Conservation (phyloP, 37 sponge, comb jelly and placozoan genomes). For the Chondrosia reniformis region DNA sequence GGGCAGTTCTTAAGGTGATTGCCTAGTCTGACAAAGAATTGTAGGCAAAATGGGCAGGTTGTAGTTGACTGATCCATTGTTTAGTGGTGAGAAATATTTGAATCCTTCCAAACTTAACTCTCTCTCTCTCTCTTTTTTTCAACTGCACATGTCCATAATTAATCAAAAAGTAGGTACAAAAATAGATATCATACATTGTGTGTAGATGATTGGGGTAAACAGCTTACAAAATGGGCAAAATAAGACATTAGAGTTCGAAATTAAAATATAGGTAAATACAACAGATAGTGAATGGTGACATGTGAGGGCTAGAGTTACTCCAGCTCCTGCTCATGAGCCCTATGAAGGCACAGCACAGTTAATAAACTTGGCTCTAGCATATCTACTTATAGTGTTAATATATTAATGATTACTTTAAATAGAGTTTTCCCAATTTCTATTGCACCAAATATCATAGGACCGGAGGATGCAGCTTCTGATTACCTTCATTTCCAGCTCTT, state of each 20-base stretch:
- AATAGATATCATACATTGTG: not conserved
- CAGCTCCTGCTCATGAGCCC: no score
- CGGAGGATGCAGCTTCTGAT: not conserved
- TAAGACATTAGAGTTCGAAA: no score
- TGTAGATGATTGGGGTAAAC: not conserved
- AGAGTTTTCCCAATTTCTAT: not conserved
- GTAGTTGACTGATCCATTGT: no score
- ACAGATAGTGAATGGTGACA: not conserved
- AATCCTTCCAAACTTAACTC: no score
- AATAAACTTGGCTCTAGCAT: not conserved
- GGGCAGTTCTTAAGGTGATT: no score
- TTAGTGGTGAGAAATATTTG: no score
- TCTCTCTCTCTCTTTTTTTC: conserved; percentile 24
- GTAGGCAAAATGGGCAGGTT: no score
- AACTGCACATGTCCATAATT: not conserved
- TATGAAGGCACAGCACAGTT: no score
- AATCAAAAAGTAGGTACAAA: not conserved
- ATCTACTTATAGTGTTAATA: not conserved
- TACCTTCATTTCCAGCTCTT: no score
- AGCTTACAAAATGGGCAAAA: no score
- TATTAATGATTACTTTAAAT: not conserved
- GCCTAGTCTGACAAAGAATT: no score
- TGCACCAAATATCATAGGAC: not conserved
- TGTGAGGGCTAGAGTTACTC: not conserved
- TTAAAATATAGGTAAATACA: not conserved